phyloP scores from a whole-genome alignment of 2,113 vertebrate genomes.

The Notiomystis cincta region DNA sequence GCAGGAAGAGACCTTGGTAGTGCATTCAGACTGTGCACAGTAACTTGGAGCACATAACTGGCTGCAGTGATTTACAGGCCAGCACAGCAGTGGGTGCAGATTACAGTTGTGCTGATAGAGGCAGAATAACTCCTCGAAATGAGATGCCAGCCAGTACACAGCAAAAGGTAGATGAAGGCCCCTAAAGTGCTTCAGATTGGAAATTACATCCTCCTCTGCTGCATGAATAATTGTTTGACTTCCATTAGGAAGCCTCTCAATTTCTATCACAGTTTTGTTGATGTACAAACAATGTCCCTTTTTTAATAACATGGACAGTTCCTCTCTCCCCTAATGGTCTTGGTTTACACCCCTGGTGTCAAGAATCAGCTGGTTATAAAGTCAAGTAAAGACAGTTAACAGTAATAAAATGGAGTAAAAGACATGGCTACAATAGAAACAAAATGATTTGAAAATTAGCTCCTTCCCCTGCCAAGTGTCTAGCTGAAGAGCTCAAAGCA shows the following conservation, averaged over 20 bases:
- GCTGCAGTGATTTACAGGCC: conserved; percentile 13
- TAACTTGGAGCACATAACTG: background rate
- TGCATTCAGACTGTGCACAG: background rate
- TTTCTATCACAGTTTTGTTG: background rate
- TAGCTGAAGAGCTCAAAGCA: background rate
- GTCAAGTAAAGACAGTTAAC: background rate
- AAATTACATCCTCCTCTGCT: conserved; percentile 5
- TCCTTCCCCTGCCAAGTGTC: background rate
- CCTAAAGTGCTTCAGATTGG: background rate
- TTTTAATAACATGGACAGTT: background rate
- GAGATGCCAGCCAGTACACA: conserved; percentile 21
- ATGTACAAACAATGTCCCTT: background rate
- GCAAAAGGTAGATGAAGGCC: conserved; percentile 1
- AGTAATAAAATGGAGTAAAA: background rate
- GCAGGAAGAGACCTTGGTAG: background rate
- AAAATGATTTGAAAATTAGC: background rate
- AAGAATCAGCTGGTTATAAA: background rate
- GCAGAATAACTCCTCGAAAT: conserved; percentile 49
- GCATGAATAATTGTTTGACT: background rate
- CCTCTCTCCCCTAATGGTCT: background rate
- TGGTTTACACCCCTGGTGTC: background rate
- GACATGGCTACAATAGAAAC: background rate
- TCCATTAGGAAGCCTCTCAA: background rate
- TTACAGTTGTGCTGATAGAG: conserved; percentile 23
- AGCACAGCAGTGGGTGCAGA: conserved; percentile 19